Conservation (phyloP, 2,113 vertebrate species). For the Cheilinus undulatus region DNA sequence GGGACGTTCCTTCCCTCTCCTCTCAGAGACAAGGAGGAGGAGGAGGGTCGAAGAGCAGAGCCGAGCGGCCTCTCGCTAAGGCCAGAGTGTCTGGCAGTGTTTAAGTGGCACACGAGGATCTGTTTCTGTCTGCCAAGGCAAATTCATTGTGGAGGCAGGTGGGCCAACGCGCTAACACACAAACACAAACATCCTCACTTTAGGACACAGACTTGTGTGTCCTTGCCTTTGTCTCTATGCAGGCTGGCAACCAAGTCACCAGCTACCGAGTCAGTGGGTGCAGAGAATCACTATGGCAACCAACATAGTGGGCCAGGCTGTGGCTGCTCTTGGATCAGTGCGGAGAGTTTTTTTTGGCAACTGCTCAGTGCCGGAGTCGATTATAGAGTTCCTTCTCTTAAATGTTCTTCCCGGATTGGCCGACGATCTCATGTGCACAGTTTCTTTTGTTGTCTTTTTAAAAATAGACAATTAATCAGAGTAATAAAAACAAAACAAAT, state of each 20-base stretch:
- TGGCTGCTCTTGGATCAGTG: constrained; percentile 74
- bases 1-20: constrained; percentile 32
- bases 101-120: constrained; percentile 71
- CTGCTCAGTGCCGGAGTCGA: constrained; percentile 58
- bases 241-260: constrained; percentile 74
- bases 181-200: constrained; percentile 64
- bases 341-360: constrained; percentile 69
- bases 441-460: constrained; percentile 37
- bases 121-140: constrained; percentile 78
- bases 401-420: constrained; percentile 61
- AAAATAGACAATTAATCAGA: constrained; percentile 71
- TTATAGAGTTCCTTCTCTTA: constrained; percentile 70
- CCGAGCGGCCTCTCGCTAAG: constrained; percentile 63
- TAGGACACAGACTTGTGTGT: constrained; percentile 79
- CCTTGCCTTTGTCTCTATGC: constrained; percentile 73
- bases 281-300: constrained; percentile 77
- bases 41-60: constrained; percentile 51
- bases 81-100: constrained; percentile 79
- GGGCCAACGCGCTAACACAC: constrained; percentile 68
- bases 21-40: constrained; percentile 32
- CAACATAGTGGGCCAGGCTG: constrained; percentile 74
- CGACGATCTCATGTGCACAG: constrained; percentile 44
- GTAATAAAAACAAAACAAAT: constrained; percentile 54
- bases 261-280: constrained; percentile 71
- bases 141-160: constrained; percentile 78